Conservation (phyloP, 2,113 vertebrate species). For the Hydrolagus affinis region DNA sequence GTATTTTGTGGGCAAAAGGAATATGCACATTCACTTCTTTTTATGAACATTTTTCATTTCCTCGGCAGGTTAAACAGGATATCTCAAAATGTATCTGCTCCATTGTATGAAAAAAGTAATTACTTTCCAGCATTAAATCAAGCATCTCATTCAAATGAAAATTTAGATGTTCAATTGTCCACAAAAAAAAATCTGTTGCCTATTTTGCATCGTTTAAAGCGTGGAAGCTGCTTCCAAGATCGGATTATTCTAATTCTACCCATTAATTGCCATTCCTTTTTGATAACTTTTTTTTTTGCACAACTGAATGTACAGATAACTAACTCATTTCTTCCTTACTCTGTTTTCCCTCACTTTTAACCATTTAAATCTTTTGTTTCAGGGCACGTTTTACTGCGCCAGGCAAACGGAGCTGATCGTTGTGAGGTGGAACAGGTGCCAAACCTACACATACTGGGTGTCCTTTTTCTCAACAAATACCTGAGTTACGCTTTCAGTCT, state of each 20-base stretch:
- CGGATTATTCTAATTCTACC: background rate
- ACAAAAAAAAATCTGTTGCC: no score
- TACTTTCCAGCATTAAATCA: no score
- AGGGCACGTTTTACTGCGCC: constrained; percentile 49
- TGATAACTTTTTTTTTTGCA: background rate
- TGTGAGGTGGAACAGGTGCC: constrained; percentile 43
- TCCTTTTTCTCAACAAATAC: constrained; percentile 51
- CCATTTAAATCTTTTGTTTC: constrained; percentile 9
- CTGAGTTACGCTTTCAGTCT: constrained; percentile 52
- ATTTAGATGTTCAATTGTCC: no score
- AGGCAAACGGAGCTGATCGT: constrained; percentile 26
- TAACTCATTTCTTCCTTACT: background rate
- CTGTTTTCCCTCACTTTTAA: background rate
- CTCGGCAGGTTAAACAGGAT: no score
- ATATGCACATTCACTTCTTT: no score
- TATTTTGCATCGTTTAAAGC: background rate
- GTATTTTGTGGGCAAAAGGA: no score
- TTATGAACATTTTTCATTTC: no score
- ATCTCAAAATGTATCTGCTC: no score
- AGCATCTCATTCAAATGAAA: no score
- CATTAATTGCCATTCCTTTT: background rate
- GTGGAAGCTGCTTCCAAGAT: no score
- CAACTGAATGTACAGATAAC: no score
- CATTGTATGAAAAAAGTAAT: no score
- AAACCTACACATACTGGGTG: constrained; percentile 53